These are phyloP conservation scores for Oceanodroma tethys DNA, from an alignment of 2,113 vertebrate genomes.

Conservation along the genomic window DNA sequence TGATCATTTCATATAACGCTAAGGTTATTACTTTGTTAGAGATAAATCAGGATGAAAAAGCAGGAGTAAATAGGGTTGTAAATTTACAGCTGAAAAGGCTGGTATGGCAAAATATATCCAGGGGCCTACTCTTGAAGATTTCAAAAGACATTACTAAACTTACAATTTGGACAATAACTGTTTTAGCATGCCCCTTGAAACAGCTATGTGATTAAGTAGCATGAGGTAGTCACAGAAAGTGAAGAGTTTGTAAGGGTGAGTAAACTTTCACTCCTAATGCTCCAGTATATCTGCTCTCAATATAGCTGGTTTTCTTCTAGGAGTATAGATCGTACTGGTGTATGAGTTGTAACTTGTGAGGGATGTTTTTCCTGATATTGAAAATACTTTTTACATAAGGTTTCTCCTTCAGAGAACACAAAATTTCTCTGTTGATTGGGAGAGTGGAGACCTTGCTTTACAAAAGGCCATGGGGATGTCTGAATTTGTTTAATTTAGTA, in stretches of 20 bases:
- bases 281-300: neutral
- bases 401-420: neutral
- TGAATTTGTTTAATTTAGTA: neutral
- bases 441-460: neutral
- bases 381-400: neutral
- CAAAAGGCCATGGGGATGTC: neutral
- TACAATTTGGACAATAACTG: neutral
- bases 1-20: neutral
- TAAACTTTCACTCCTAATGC: neutral
- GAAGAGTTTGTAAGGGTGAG: neutral
- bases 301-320: neutral
- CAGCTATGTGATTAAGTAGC: neutral
- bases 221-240: neutral
- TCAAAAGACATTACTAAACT: neutral
- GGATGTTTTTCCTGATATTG: neutral
- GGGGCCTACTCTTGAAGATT: neutral
- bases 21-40: neutral
- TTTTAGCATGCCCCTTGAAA: neutral
- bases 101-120: neutral
- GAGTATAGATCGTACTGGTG: neutral
- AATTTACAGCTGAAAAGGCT: neutral
- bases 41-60: neutral
- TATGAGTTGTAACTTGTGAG: neutral
- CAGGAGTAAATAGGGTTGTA: neutral
- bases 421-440: neutral